Conservation (phyloP, 2,797 vertebrate species). For the Myiothlypis chrysogaster region DNA sequence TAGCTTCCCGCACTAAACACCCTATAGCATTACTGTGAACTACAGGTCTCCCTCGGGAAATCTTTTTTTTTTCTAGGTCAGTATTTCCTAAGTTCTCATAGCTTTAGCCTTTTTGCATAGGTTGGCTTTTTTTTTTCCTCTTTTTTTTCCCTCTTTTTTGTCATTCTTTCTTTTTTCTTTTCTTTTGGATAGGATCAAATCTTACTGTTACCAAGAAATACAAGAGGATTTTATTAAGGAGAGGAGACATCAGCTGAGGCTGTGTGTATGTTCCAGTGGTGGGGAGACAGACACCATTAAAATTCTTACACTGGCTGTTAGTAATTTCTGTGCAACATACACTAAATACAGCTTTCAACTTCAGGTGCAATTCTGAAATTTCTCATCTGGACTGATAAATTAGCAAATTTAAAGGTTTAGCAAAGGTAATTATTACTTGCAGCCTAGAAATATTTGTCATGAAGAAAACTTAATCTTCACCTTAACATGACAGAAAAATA, state of each 20-base stretch:
- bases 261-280: neutral
- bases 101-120: neutral
- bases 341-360: neutral
- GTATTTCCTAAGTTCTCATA: neutral
- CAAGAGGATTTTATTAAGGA: neutral
- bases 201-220: neutral
- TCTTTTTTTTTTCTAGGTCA: neutral
- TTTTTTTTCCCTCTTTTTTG: too few relatives aligned
- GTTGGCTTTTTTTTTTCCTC: neutral
- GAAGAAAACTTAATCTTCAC: neutral
- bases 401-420: neutral
- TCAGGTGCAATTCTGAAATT: neutral
- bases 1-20: neutral
- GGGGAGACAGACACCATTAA: neutral
- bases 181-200: rapidly evolving
- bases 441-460: neutral
- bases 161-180: neutral
- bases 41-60: neutral
- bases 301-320: neutral
- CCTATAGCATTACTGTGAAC: neutral
- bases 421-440: neutral
- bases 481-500: neutral
- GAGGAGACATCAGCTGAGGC: neutral
- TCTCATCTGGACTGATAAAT: neutral
- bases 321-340: neutral